phyloP scores from a whole-genome alignment of 2,888 invertebrate species.

The Dryococelus australis region DNA sequence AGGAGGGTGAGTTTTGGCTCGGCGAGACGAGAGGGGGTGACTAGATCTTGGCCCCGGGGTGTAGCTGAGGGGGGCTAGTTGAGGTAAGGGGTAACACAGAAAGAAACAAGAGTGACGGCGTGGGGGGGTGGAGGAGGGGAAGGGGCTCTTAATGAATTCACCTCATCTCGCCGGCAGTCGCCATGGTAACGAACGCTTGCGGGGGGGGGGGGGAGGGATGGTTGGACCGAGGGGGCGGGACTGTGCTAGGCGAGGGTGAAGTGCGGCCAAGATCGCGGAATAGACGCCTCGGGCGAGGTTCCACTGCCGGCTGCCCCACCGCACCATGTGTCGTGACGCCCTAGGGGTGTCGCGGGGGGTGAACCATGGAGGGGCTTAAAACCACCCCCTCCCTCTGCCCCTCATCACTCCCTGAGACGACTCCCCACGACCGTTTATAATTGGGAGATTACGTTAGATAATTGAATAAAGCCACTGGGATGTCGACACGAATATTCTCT shows the following conservation, averaged over 20 bases:
- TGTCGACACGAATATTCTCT: conserved; percentile 26
- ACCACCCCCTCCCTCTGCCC: neutral
- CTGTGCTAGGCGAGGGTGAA: conserved; percentile 31
- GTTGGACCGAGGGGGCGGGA: conserved; percentile 33
- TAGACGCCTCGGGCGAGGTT: neutral
- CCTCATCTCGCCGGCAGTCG: conserved; percentile 19
- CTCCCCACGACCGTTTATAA: conserved; percentile 58
- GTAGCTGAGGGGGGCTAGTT: too few species aligned
- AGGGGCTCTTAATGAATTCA: conserved; percentile 30
- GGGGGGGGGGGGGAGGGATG: neutral
- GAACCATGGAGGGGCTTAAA: neutral
- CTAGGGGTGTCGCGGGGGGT: neutral
- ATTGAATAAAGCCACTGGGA: conserved; percentile 65
- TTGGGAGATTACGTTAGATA: conserved; percentile 73
- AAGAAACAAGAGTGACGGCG: conserved; percentile 16
- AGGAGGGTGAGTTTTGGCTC: too few species aligned
- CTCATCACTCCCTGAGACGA: conserved; percentile 35
- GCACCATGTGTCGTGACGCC: conserved; percentile 1
- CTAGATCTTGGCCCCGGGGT: too few species aligned
- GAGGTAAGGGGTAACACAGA: too few species aligned
- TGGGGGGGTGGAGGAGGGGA: neutral
- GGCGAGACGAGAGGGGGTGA: too few species aligned
- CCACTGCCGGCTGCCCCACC: neutral
- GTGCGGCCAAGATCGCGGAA: conserved; percentile 6
- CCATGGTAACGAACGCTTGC: conserved; percentile 17